A percentile compares a stretch with the other conserved stretches of the same genome.
These are phyloP conservation scores for Bembecia ichneumoniformis DNA, from an alignment of 2,888 invertebrate species.

Conservation along the genomic window DNA sequence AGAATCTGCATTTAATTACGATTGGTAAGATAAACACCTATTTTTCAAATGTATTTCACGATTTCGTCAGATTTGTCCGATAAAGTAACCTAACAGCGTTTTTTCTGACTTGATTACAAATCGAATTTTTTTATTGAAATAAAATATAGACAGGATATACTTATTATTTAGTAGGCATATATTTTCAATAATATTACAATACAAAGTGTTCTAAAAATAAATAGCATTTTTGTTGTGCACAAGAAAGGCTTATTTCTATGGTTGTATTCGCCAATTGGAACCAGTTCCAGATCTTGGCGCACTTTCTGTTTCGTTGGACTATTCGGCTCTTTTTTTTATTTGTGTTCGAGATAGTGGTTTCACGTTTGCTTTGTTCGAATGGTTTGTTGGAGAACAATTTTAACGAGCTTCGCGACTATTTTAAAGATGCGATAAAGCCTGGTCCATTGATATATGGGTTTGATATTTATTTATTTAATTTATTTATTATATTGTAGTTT, in stretches of 20 bases:
- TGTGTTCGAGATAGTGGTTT: background rate
- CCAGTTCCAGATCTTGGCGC: conserved; percentile 8
- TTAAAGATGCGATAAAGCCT: background rate
- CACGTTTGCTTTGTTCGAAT: background rate
- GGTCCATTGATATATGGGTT: background rate
- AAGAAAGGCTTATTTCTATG: background rate
- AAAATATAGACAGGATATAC: no score
- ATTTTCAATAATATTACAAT: no score
- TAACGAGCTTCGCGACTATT: background rate
- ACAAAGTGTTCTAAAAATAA: no score
- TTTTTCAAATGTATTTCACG: no score
- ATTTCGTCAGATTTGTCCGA: no score
- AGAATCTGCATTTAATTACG: no score
- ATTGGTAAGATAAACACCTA: no score
- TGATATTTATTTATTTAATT: background rate
- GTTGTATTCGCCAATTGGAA: conserved; percentile 2
- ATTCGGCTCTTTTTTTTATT: conserved; percentile 3
- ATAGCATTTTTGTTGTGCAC: background rate
- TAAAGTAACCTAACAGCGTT: no score
- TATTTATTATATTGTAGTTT: background rate
- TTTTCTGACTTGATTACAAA: no score
- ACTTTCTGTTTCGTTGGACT: conserved; percentile 7
- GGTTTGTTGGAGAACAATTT: background rate
- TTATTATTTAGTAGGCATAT: no score
- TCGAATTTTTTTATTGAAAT: no score